Percentiles rank a stretch among this genome's conserved stretches.
Evolutionary conservation across 2,113 vertebrate genomes (phyloP).

Genomic region (Phoenicopterus ruber): DNA sequence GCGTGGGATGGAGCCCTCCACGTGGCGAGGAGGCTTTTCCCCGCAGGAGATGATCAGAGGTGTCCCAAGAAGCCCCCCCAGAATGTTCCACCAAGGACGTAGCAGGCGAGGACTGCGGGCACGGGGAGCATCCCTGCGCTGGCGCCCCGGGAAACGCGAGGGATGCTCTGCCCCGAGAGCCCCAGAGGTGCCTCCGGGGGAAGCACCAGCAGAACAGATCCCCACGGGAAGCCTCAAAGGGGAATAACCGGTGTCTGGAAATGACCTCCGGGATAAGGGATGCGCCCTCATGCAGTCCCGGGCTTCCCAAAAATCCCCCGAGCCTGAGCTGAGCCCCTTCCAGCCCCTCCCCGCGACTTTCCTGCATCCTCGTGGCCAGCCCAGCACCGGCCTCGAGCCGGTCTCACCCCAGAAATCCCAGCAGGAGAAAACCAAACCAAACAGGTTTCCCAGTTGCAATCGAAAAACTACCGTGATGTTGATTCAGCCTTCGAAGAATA

Average conservation of each 20-base stretch:
- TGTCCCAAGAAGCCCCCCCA: not conserved
- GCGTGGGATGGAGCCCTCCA: not conserved
- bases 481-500: not conserved
- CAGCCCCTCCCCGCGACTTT: fast-evolving
- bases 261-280: not conserved
- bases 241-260: not conserved
- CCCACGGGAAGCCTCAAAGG: not conserved
- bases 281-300: no score
- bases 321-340: not conserved
- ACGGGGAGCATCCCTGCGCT: not conserved
- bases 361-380: not conserved
- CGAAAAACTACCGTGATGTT: fast-evolving
- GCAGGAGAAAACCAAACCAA: not conserved
- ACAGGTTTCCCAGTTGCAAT: not conserved
- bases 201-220: not conserved
- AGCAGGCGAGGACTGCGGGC: not conserved
- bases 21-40: not conserved
- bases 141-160: fast-evolving
- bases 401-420: not conserved
- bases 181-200: not conserved
- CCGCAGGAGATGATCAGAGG: not conserved
- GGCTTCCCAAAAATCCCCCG: not conserved
- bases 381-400: fast-evolving
- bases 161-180: not conserved
- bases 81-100: not conserved